Evolutionary conservation across 2,113 vertebrate genomes (phyloP).

Genomic region (Pseudorectes ferrugineus): DNA sequence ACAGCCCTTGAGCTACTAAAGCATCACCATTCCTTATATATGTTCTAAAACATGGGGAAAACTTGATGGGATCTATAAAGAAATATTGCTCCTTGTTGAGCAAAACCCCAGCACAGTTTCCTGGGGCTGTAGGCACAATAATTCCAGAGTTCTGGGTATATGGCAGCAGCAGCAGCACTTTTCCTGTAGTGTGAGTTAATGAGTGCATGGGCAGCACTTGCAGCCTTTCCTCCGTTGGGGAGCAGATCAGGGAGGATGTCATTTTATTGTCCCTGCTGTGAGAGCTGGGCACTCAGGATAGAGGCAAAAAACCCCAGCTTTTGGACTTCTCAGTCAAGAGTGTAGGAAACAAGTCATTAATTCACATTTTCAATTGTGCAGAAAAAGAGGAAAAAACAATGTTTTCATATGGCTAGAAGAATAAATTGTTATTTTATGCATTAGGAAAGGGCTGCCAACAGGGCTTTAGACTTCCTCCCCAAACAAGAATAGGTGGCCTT

Average conservation of each 20-base stretch:
- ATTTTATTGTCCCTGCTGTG: background rate
- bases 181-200: background rate
- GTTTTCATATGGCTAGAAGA: background rate
- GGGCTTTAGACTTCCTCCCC: background rate
- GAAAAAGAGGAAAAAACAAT: background rate
- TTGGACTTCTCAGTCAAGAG: background rate
- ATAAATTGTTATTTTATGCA: background rate
- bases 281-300: background rate
- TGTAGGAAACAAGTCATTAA: background rate
- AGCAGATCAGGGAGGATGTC: background rate
- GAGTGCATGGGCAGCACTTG: accelerated
- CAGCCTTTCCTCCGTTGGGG: background rate
- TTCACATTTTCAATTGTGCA: background rate
- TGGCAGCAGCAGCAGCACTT: background rate
- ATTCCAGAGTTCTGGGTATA: background rate
- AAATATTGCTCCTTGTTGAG: background rate
- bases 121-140: accelerated
- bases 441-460: background rate
- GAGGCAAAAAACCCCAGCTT: background rate
- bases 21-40: background rate
- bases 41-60: background rate
- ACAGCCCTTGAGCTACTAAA: background rate
- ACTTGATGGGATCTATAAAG: background rate
- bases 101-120: background rate
- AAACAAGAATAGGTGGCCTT: background rate